Evolutionary conservation across 2,113 vertebrate genomes (phyloP).

Genomic region (Anser brachyrhynchus): DNA sequence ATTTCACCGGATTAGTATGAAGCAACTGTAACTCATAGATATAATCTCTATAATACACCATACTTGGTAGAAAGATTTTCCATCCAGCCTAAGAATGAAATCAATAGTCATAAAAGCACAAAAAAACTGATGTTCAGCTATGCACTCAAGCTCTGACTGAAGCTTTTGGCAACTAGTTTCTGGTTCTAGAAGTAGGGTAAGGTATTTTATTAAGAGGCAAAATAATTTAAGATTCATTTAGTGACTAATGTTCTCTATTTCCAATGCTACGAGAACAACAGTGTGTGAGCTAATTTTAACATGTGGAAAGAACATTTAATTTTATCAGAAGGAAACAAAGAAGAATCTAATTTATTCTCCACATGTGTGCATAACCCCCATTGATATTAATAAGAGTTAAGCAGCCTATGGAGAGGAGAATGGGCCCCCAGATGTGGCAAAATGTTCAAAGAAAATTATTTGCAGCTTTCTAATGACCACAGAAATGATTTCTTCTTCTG

Average conservation of each 20-base stretch:
- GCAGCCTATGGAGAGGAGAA: slow-evolving; percentile 60
- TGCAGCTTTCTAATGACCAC: slow-evolving; percentile 35
- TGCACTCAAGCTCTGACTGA: not conserved
- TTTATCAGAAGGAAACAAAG: slow-evolving; percentile 67
- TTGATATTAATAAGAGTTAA: slow-evolving; percentile 65
- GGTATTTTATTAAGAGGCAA: not conserved
- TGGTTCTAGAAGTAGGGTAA: not conserved
- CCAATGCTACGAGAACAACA: slow-evolving; percentile 5
- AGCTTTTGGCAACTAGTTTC: not conserved
- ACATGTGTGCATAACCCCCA: slow-evolving; percentile 44
- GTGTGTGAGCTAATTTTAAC: slow-evolving; percentile 38
- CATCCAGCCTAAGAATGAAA: not conserved
- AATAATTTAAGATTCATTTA: slow-evolving; percentile 3
- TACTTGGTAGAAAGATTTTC: not conserved
- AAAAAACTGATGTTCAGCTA: not conserved
- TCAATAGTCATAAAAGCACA: not conserved
- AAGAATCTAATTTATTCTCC: slow-evolving; percentile 49
- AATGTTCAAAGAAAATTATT: slow-evolving; percentile 58
- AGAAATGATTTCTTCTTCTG: slow-evolving; percentile 19
- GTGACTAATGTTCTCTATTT: not conserved
- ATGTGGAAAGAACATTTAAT: slow-evolving; percentile 60
- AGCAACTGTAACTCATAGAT: not conserved
- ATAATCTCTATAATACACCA: not conserved
- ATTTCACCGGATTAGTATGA: not conserved
- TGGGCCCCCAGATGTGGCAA: slow-evolving; percentile 37